Conservation (phyloP, 2,888 invertebrate species). For the Sialis lutaria region DNA sequence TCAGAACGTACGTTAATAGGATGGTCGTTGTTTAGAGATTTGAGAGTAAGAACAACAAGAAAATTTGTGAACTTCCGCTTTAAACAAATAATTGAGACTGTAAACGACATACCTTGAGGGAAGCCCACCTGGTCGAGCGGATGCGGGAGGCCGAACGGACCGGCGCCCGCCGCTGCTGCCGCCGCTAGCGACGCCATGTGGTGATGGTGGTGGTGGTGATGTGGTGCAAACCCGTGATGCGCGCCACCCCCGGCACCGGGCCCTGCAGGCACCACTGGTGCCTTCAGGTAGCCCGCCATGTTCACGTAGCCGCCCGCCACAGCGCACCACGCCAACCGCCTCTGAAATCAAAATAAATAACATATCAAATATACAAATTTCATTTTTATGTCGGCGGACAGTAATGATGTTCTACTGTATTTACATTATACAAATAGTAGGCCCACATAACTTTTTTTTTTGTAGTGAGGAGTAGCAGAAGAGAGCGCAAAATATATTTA, state of each 20-base stretch:
- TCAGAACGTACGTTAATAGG: too few species aligned
- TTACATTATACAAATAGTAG: too few species aligned
- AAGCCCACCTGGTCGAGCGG: slow-evolving; percentile 21
- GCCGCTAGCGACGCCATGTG: slow-evolving; percentile 17
- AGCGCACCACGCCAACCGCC: not conserved
- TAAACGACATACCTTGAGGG: slow-evolving; percentile 21
- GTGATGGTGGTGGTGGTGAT: slow-evolving; percentile 16
- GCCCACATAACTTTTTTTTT: too few species aligned
- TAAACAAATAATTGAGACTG: not conserved
- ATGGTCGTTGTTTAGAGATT: too few species aligned
- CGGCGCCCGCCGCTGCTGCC: slow-evolving; percentile 19
- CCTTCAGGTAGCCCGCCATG: slow-evolving; percentile 22
- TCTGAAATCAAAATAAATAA: not conserved
- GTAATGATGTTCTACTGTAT: too few species aligned
- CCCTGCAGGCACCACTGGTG: slow-evolving; percentile 8
- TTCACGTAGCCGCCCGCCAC: slow-evolving; percentile 13
- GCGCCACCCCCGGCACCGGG: slow-evolving; percentile 9
- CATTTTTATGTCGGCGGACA: too few species aligned
- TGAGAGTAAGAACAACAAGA: too few species aligned
- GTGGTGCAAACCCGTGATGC: slow-evolving; percentile 17
- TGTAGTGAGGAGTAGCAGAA: too few species aligned
- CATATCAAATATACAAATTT: not conserved
- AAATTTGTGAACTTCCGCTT: not conserved
- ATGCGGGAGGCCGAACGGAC: slow-evolving; percentile 17
- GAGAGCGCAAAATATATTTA: too few species aligned